Percentiles rank a stretch among this genome's conserved stretches.
Evolutionary conservation across 2,888 invertebrate species (phyloP).

Genomic region (Polia nebulosa): DNA sequence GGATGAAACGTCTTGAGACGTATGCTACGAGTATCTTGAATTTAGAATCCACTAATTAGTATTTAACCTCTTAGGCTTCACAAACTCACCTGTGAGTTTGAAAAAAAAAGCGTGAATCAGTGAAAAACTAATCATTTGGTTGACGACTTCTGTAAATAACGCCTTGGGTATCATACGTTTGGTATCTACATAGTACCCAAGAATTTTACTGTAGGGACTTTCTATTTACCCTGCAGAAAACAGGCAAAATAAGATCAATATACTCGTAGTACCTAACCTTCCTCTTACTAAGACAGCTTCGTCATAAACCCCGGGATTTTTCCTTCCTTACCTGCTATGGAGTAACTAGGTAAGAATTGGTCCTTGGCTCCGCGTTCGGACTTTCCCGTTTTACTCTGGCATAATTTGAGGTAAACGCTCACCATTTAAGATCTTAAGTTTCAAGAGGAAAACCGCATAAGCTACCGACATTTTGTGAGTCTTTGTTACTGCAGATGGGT

Average conservation of each 20-base stretch:
- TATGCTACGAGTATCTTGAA: too few species aligned
- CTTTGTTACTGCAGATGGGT: neutral
- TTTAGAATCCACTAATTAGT: too few species aligned
- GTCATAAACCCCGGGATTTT: constrained; percentile 7
- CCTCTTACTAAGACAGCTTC: neutral
- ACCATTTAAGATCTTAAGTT: neutral
- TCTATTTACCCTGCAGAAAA: neutral
- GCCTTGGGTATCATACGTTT: too few species aligned
- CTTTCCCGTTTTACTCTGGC: constrained; percentile 21
- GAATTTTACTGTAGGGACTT: neutral
- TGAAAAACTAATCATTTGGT: too few species aligned
- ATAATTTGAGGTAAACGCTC: constrained; percentile 24
- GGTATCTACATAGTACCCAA: too few species aligned
- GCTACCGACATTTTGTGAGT: neutral
- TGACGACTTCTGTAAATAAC: too few species aligned
- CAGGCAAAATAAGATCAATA: neutral
- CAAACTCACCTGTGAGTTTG: too few species aligned
- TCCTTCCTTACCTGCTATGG: constrained; percentile 1
- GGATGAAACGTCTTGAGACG: too few species aligned
- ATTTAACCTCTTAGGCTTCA: too few species aligned
- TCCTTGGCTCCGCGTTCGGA: constrained; percentile 9
- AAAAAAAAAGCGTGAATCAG: too few species aligned
- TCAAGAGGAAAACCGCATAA: constrained; percentile 49
- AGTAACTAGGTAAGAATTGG: neutral
- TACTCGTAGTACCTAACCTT: too few species aligned